Evolutionary conservation across 2,797 vertebrate species (phyloP).

Genomic region (Pseudochirops corinnae): DNA sequence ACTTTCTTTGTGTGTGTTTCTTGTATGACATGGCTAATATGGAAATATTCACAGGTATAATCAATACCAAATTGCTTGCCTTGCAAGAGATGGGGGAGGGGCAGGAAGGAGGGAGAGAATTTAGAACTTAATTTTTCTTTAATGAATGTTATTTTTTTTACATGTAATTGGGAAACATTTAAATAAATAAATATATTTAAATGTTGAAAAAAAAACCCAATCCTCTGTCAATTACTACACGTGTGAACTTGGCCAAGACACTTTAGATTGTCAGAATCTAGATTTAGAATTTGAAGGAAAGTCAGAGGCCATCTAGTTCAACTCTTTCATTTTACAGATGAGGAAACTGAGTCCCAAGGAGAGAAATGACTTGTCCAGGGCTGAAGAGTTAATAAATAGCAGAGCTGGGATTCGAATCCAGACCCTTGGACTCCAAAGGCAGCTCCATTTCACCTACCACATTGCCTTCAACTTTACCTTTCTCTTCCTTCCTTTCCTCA

Average conservation of each 20-base stretch:
- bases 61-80: not conserved
- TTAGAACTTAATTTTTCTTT: not conserved
- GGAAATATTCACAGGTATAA: not conserved
- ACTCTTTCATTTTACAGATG: not conserved
- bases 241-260: not conserved
- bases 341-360: not conserved
- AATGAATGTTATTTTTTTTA: not conserved
- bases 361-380: not conserved
- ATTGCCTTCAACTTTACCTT: slow-evolving; percentile 51
- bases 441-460: no score
- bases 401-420: not conserved
- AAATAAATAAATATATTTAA: not conserved
- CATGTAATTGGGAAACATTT: not conserved
- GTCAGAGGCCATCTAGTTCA: not conserved
- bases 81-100: not conserved
- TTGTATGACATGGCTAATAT: not conserved
- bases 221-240: not conserved
- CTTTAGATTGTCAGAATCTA: not conserved
- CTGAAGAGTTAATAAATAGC: not conserved
- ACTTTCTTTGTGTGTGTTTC: not conserved
- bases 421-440: not conserved
- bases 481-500: slow-evolving; percentile 68
- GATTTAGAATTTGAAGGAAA: not conserved
- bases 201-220: not conserved
- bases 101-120: not conserved